Evolutionary conservation across 1,140 invertebrate species (phyloP), one percentile per base, ranked within the genome.

Genomic region (Formica selysi): DNA sequence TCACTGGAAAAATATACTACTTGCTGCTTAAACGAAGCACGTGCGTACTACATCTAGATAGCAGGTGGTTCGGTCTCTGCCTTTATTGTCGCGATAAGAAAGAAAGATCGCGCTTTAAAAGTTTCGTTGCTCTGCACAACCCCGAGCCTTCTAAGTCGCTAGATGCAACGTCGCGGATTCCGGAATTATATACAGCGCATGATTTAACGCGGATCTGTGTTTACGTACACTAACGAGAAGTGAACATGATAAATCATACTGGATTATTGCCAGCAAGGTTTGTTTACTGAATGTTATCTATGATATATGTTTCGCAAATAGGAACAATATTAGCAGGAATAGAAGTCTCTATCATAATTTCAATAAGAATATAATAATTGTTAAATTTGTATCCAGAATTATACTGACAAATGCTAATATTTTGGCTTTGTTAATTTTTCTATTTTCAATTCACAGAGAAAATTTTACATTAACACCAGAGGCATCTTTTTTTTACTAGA

Each of bases 1-100:
- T 11, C 51, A 26, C 48, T 51, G 36, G 16, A 13, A 38, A 71
- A 38, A 81, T 71, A 51, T 81, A 73, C 22, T 32, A 26, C 19
- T 73, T 26, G 67, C 51, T 73, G 38, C 32, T 80, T 81, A 81
- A n/a, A 26, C 51, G 67, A 73, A 48, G 67, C 48, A 81, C 51
- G 78, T 71, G 78, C 22, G 51, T 71, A 73, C 26, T 29, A 36
- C 36, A 81, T 71, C 36, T 29, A 81, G 51, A 71, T 73, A 73
- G 79, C 67, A 59, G 36, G 51, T 81, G 62, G n/a, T 79, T 79
- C 44, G 32, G 41, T 62, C 32, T 26, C 32, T 22, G 51, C 38
- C 26, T 70, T 81, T 71, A 81, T 70, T 71, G 26, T 81, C n/a
- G 29, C 62, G 51, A 73, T 81, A 73, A 71, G 78, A 59, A 70